These are phyloP conservation scores for Tetraneura akinire DNA, from an alignment of 1,140 invertebrate genomes.

Conservation along the genomic window DNA sequence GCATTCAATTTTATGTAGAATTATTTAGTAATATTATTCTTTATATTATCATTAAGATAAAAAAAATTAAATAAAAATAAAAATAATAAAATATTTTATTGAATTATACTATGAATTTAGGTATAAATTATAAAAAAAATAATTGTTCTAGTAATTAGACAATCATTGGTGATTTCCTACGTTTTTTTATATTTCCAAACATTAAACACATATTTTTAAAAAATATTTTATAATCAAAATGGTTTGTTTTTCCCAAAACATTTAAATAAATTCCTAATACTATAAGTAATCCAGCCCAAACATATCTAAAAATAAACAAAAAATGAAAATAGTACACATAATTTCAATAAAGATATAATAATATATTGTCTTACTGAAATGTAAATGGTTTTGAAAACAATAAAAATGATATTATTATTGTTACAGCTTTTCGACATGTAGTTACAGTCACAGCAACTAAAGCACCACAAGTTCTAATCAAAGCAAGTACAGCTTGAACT, in stretches of 20 bases:
- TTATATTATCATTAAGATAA: no score
- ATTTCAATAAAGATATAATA: background rate
- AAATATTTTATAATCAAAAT: constrained; percentile 8
- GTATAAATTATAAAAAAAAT: background rate
- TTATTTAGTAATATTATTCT: no score
- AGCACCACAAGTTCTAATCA: constrained; percentile 85
- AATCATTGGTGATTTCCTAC: constrained; percentile 34
- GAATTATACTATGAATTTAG: background rate
- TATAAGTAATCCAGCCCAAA: constrained; percentile 86
- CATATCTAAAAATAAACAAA: constrained; percentile 69
- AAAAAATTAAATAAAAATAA: no score
- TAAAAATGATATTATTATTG: constrained; percentile 89
- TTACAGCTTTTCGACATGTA: constrained; percentile 84
- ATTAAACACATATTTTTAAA: background rate
- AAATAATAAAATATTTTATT: no score
- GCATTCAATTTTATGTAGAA: no score
- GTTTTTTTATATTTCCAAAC: constrained; percentile 18
- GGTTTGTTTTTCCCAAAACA: constrained; percentile 74
- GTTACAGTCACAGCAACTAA: constrained; percentile 89
- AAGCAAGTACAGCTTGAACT: constrained; percentile 84
- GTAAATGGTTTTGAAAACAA: constrained; percentile 95
- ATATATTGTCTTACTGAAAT: constrained; percentile 73
- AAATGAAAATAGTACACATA: constrained; percentile 42
- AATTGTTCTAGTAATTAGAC: background rate
- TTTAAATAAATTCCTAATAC: constrained; percentile 89